A percentile compares a stretch with the other conserved stretches of the same genome.
Conservation (phyloP, 2,797 vertebrate species). For the Vireo griseus region DNA sequence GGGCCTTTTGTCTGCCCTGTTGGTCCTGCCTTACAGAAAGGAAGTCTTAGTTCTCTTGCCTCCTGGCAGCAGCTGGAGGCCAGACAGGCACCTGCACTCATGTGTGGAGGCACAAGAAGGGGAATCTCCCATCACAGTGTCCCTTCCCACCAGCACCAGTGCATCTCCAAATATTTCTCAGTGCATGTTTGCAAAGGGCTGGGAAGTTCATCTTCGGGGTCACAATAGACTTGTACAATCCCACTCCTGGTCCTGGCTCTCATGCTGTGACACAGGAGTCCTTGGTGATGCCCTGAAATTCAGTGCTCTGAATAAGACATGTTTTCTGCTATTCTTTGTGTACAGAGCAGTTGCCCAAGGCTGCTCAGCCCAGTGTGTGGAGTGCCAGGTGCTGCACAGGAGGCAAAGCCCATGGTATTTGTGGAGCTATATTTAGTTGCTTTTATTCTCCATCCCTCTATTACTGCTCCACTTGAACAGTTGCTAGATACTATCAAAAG, state of each 20-base stretch:
- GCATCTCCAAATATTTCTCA: neutral
- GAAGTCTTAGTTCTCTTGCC: neutral
- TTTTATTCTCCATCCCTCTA: neutral
- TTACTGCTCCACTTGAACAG: neutral
- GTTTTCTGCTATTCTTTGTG: neutral
- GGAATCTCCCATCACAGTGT: neutral
- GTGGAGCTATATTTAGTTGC: neutral
- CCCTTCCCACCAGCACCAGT: neutral
- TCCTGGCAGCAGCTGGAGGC: neutral
- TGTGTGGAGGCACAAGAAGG: neutral
- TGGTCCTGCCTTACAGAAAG: neutral
- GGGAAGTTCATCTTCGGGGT: neutral
- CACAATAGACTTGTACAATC: rapidly evolving
- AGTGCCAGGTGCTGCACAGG: neutral
- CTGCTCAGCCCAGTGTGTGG: neutral
- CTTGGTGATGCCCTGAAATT: neutral
- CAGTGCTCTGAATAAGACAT: neutral
- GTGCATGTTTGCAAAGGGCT: neutral
- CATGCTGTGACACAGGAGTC: rapidly evolving
- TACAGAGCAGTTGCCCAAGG: neutral
- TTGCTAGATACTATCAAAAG: neutral
- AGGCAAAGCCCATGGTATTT: neutral
- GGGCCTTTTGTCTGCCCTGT: rapidly evolving
- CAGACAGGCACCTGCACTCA: rapidly evolving
- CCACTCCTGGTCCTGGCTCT: rapidly evolving